Conservation (phyloP, 2,797 vertebrate species). For the Euphonia xanthogaster region DNA sequence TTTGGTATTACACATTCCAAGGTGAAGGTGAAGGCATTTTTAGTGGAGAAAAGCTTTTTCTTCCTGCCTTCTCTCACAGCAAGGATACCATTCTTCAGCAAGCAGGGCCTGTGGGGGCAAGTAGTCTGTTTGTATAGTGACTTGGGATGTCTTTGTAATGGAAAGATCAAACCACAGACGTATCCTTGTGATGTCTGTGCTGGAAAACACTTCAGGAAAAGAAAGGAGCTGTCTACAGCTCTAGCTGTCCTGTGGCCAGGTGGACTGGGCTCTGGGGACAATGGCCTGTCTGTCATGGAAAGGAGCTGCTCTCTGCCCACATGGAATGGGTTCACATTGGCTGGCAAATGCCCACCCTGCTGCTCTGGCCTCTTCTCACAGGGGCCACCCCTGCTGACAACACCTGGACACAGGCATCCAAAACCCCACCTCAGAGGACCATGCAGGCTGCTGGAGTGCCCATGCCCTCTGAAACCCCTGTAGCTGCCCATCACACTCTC, state of each 20-base stretch:
- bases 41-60: background rate
- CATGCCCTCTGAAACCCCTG: background rate
- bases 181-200: background rate
- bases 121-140: background rate
- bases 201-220: background rate
- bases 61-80: background rate
- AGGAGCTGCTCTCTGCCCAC: background rate
- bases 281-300: background rate
- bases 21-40: background rate
- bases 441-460: background rate
- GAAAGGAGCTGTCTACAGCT: background rate
- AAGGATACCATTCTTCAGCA: background rate
- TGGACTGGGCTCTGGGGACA: background rate
- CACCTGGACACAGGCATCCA: background rate
- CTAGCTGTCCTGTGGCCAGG: background rate
- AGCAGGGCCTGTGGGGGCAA: background rate
- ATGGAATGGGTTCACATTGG: background rate
- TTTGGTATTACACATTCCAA: background rate
- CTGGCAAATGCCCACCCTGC: background rate
- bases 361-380: background rate
- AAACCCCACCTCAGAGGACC: background rate
- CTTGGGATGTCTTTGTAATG: background rate
- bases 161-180: background rate
- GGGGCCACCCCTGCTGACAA: background rate
- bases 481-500: background rate